Base-by-base conservation (phyloP, 2,888 invertebrate genomes). In the Drosophila infuscata region DNA sequence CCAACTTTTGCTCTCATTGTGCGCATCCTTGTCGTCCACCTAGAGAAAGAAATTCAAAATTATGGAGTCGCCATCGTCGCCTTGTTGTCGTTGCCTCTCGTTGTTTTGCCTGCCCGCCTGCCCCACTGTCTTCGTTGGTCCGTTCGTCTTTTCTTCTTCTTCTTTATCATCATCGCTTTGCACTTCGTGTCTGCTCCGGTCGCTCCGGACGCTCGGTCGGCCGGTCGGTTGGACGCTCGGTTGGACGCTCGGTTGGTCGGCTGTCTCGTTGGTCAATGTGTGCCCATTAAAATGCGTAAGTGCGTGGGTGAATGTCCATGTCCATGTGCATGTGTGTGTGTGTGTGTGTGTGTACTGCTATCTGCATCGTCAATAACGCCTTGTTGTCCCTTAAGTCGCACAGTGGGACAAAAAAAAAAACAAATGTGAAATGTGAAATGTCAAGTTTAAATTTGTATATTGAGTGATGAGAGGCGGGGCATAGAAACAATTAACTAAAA, bases 201-300 rank as follows among this genome's bases (percentile, higher is more conserved):
- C 46, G 46, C 41, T 41, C 41, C 20, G 20, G 20, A 7, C 52
- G 20, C 17, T 51, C 32, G 20, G 9, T 25, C 4, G 0, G 6
- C 17, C 3, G 54, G 35, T 58, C 56, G 43, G 63, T n/a, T 12
- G 4, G 11, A 17, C 9, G 11, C 20, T 54, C 36, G 36, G 15
- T 29, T 9, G 12, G 54, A n/a, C 36, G 38, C 25, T 38, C 38
- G 29, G 9, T 20, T 11, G 49, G 43, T 59, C 57, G 43, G 63
- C 20, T 15, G 20, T 15, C 15, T 57, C 43, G 20, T 62, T 86
- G 88, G 88, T 84, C 84, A 84, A 88, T 84, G 77, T 68, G 87
- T 75, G 59, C 58, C 71, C 82, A 88, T 87, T 87, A 87, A 84
- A 89, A 84, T 84, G 88, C 88, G 89, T 84, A 84, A 89, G 82